Percentiles rank a stretch among this genome's conserved stretches.
Conservation (phyloP, 2,113 vertebrate genomes). For the Amia ocellicauda region DNA sequence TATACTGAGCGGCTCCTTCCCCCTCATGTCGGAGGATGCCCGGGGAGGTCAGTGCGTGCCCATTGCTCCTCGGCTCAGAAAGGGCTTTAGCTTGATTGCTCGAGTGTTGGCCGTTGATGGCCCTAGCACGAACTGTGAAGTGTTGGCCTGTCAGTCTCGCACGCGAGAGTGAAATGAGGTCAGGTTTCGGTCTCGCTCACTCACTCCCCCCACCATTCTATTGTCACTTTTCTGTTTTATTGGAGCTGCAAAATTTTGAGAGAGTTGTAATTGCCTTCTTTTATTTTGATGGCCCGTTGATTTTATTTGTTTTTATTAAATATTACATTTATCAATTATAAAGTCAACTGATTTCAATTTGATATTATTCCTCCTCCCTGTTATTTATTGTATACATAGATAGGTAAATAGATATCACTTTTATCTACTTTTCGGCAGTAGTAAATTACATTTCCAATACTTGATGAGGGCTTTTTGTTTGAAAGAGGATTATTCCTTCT, state of each 20-base stretch:
- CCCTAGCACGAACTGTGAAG: slow-evolving; percentile 28
- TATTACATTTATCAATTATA: too few species aligned
- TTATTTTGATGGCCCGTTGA: not conserved
- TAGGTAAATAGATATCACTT: too few species aligned
- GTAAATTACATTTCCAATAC: too few species aligned
- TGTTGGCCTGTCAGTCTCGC: slow-evolving; percentile 13
- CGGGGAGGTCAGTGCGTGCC: slow-evolving; percentile 77
- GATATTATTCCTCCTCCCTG: too few species aligned
- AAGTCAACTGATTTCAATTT: too few species aligned
- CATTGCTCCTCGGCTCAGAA: not conserved
- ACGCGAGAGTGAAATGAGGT: not conserved
- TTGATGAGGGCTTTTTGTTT: too few species aligned
- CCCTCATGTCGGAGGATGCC: slow-evolving; percentile 78
- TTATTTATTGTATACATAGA: too few species aligned
- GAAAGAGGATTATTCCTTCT: too few species aligned
- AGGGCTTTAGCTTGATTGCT: slow-evolving; percentile 19
- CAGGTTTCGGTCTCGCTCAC: not conserved
- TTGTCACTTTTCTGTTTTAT: too few species aligned
- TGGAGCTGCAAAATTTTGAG: too few species aligned
- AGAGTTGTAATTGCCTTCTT: slow-evolving; percentile 16
- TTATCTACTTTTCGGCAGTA: too few species aligned
- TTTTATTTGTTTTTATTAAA: not conserved
- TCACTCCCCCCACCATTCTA: not conserved
- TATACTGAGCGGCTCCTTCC: slow-evolving; percentile 90
- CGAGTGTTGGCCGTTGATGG: slow-evolving; percentile 27